Percentiles rank a stretch among this genome's conserved stretches.
These are phyloP conservation scores for Argya squamiceps DNA, from an alignment of 2,797 vertebrate species.

Conservation along the genomic window DNA sequence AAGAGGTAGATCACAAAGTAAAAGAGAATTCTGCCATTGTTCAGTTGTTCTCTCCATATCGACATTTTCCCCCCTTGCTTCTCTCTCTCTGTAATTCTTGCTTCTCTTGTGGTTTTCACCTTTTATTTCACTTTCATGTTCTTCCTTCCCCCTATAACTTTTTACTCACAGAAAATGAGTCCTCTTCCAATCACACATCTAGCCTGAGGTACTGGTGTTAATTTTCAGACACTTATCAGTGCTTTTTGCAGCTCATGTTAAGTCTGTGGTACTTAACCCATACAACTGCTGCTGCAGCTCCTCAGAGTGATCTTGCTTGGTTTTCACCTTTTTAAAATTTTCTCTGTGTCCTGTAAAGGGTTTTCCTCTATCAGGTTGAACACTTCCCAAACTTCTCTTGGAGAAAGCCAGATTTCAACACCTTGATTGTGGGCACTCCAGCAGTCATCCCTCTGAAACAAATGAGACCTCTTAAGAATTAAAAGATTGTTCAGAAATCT, in stretches of 20 bases:
- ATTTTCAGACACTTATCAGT: neutral
- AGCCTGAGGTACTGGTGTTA: neutral
- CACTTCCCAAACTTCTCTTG: neutral
- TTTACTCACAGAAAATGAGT: neutral
- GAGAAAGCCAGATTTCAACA: neutral
- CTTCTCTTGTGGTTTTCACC: neutral
- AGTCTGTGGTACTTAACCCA: neutral
- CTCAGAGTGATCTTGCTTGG: neutral
- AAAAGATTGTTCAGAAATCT: neutral
- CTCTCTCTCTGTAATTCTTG: neutral
- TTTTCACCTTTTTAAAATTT: neutral
- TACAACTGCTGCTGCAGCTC: neutral
- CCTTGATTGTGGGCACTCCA: neutral
- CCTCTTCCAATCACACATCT: neutral
- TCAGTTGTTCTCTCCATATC: neutral
- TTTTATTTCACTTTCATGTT: neutral
- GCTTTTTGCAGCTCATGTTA: neutral
- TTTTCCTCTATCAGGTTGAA: neutral
- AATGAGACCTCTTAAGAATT: neutral
- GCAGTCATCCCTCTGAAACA: neutral
- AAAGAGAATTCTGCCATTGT: neutral
- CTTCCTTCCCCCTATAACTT: neutral
- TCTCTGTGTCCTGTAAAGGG: neutral
- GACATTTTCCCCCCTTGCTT: accelerated
- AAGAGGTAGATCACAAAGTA: neutral